phyloP scores from a whole-genome alignment of 2,888 invertebrate genomes.

The Dynastes hyllus region DNA sequence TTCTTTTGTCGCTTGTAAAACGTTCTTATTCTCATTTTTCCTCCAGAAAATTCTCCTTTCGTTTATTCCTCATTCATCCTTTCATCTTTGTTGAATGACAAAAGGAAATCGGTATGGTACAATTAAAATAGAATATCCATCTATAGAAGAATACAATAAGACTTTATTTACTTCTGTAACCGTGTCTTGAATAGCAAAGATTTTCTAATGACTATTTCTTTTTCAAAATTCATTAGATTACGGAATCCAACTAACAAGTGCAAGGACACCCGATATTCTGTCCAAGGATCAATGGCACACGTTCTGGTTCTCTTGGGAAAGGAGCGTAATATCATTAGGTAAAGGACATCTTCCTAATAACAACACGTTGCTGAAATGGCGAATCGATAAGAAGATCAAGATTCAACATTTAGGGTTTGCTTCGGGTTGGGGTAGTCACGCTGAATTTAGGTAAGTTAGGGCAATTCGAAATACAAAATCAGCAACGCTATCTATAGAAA shows the following conservation, averaged over 20 bases:
- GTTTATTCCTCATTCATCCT: not conserved
- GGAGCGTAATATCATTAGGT: slow-evolving; percentile 75
- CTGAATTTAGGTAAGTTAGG: slow-evolving; percentile 76
- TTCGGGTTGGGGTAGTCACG: slow-evolving; percentile 77
- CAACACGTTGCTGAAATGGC: slow-evolving; percentile 76
- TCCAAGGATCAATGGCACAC: slow-evolving; percentile 76
- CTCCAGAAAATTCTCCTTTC: not conserved
- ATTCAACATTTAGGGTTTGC: slow-evolving; percentile 79
- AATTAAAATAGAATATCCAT: not conserved
- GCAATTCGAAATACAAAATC: not conserved
- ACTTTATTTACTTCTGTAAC: slow-evolving; percentile 1
- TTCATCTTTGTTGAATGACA: not conserved
- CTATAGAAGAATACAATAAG: too few relatives aligned
- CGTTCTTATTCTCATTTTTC: not conserved
- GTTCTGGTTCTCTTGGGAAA: slow-evolving; percentile 82
- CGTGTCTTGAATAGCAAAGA: too few relatives aligned
- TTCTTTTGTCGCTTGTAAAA: not conserved
- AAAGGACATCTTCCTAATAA: slow-evolving; percentile 75
- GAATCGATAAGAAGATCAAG: slow-evolving; percentile 75
- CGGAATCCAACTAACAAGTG: slow-evolving; percentile 77
- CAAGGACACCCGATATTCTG: slow-evolving; percentile 75
- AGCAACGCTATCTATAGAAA: not conserved
- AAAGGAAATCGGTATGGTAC: not conserved
- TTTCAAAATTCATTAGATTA: slow-evolving; percentile 72
- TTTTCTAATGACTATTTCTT: too few relatives aligned